A percentile compares a stretch with the other conserved stretches of the same genome.
phyloP scores from a whole-genome alignment of 1,140 invertebrate species.

The Hylyphantes graminicola region DNA sequence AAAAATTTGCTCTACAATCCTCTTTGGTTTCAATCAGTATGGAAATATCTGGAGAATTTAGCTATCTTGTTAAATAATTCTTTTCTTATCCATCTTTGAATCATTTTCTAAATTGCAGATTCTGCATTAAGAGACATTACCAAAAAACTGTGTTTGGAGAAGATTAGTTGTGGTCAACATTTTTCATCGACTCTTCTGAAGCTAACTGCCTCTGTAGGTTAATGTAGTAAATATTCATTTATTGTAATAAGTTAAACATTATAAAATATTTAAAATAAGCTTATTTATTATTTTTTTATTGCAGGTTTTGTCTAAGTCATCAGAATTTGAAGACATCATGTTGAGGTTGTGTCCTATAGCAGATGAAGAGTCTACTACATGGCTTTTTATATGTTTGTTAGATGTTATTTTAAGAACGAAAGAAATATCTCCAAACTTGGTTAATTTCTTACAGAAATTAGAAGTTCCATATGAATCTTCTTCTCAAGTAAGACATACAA shows the following conservation, averaged over 20 bases:
- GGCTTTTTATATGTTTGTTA: slow-evolving; percentile 21
- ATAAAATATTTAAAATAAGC: neutral
- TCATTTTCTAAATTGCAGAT: slow-evolving; percentile 9
- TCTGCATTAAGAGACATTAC: slow-evolving; percentile 12
- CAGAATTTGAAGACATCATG: slow-evolving; percentile 33
- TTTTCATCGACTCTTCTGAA: slow-evolving; percentile 1
- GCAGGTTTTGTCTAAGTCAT: slow-evolving; percentile 15
- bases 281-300: neutral
- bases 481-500: slow-evolving; percentile 4
- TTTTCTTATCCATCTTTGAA: neutral
- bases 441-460: slow-evolving; percentile 1
- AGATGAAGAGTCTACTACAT: slow-evolving; percentile 23
- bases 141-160: slow-evolving; percentile 11
- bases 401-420: slow-evolving; percentile 27
- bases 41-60: neutral
- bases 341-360: neutral
- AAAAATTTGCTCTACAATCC: too few relatives aligned
- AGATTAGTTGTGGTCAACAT: neutral
- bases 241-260: neutral
- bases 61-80: neutral
- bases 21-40: too few relatives aligned
- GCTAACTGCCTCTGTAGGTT: slow-evolving; percentile 20
- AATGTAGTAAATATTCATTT: neutral
- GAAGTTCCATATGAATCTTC: slow-evolving; percentile 4
- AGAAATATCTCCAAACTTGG: slow-evolving; percentile 11